Base-by-base conservation (phyloP, 35 echinoderm and acorn worm species). In the Eucidaris tribuloides region DNA sequence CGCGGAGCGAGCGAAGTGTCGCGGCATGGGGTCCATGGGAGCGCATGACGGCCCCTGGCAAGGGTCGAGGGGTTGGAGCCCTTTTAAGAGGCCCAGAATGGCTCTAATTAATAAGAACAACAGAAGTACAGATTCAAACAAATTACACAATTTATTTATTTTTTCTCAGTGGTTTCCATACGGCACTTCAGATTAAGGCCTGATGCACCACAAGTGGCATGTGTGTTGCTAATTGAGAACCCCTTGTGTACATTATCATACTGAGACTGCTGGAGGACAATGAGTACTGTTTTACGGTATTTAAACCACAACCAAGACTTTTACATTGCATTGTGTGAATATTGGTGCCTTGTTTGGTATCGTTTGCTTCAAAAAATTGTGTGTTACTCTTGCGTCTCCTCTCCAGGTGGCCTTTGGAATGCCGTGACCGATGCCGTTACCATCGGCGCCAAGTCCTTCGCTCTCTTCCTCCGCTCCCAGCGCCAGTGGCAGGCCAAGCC, bases 401-500 rank as follows among this genome's bases (percentile, higher is more conserved):
- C 60, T 42, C 14, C 36, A 96, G 93, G 88, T 65, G 93, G 93
- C 7, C 23, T 96, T 0, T 83, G 82, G 36, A 96, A 96, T 45
- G 93, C 93, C 17, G 93, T 96, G 3, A 78, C 27, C 3, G 79
- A 68, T 87, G 93, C 93, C 5, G 42, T 86, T 9, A 45, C 57
- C 18, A 96, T 91, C 22, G 82, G 89, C 40, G 88, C 79, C 25
- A 96, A 85, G 41, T 77, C 93, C 65, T 96, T 96, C 79, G 93
- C 93, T 19, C 58, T 96, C 9, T 96, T 96, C 38, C 60, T 96
- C 38, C 78, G 89, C 23, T 96, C 93, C 28, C 93, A 96, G 59
- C 66, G 93, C 3, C 93, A 96, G 80, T 96, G 93, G 93, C 65
- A 82, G 42, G 84, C 88, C 19, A 96, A 96, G 76, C 93, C 93